These are phyloP conservation scores for Callaeas wilsoni DNA, from an alignment of 2,113 vertebrate genomes.

Conservation along the genomic window DNA sequence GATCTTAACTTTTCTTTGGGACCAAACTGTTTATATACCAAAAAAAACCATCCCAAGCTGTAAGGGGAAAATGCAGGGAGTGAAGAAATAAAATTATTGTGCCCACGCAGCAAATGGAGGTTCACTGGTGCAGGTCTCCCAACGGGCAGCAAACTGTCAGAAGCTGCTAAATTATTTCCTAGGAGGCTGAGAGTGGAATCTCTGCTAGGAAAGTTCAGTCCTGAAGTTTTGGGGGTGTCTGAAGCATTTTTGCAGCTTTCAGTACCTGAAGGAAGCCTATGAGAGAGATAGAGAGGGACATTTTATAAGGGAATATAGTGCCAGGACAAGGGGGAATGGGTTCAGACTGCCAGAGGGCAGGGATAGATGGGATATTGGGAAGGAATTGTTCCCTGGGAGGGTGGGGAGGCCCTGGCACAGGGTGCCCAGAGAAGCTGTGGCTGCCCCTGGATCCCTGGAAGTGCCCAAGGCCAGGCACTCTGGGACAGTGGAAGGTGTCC, in stretches of 20 bases:
- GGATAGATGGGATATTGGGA: rapidly evolving
- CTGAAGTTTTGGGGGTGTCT: rapidly evolving
- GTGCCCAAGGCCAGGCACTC: neutral
- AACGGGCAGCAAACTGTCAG: neutral
- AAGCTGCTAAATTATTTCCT: neutral
- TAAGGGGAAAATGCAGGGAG: neutral
- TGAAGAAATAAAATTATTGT: rapidly evolving
- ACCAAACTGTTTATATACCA: neutral
- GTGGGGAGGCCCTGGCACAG: neutral
- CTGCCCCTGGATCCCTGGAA: neutral
- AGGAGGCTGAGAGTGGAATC: neutral
- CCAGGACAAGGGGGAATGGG: neutral
- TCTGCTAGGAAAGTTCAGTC: neutral
- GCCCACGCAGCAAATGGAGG: rapidly evolving
- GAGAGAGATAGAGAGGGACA: neutral
- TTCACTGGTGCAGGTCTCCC: neutral
- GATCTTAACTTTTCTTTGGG: neutral
- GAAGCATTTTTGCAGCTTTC: neutral
- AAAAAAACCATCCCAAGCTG: neutral
- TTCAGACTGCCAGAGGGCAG: neutral
- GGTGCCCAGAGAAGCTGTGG: neutral
- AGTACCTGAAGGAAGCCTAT: too few species aligned
- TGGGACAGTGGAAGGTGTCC: neutral
- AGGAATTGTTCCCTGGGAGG: neutral
- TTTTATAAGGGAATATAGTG: neutral